phyloP scores from a whole-genome alignment of 2,888 invertebrate species.

The Crossocerus cetratus region DNA sequence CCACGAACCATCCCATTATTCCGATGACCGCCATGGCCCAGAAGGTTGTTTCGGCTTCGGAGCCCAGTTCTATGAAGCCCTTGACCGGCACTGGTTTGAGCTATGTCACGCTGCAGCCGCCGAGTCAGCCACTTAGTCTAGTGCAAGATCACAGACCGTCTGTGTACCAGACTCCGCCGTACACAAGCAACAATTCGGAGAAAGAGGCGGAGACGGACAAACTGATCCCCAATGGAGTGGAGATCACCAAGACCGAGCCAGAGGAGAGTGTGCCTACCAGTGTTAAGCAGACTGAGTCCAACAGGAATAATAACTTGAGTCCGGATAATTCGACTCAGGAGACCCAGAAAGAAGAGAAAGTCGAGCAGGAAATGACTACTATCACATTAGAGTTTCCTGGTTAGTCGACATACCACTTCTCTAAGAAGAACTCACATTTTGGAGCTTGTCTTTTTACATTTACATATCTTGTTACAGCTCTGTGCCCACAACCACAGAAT shows the following conservation, averaged over 20 bases:
- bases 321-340: constrained; percentile 61
- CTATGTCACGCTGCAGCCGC: constrained; percentile 72
- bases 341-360: constrained; percentile 51
- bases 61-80: constrained; percentile 71
- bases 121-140: constrained; percentile 72
- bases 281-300: constrained; percentile 62
- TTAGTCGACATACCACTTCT: constrained; percentile 30
- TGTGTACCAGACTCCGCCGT: constrained; percentile 67
- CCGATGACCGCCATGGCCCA: constrained; percentile 75
- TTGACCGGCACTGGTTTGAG: constrained; percentile 67
- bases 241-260: constrained; percentile 56
- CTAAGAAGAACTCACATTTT: background rate
- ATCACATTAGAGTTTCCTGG: constrained; percentile 58
- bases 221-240: constrained; percentile 70
- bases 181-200: constrained; percentile 60
- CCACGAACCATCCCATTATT: constrained; percentile 71
- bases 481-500: constrained; percentile 56
- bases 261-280: constrained; percentile 56
- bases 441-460: background rate
- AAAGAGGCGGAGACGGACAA: constrained; percentile 66
- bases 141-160: constrained; percentile 75
- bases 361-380: constrained; percentile 50
- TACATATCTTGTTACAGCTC: constrained; percentile 34
- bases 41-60: constrained; percentile 70
- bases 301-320: constrained; percentile 69